Base-by-base conservation (phyloP, 2,797 vertebrate genomes). In the Epinephelus coioides region DNA sequence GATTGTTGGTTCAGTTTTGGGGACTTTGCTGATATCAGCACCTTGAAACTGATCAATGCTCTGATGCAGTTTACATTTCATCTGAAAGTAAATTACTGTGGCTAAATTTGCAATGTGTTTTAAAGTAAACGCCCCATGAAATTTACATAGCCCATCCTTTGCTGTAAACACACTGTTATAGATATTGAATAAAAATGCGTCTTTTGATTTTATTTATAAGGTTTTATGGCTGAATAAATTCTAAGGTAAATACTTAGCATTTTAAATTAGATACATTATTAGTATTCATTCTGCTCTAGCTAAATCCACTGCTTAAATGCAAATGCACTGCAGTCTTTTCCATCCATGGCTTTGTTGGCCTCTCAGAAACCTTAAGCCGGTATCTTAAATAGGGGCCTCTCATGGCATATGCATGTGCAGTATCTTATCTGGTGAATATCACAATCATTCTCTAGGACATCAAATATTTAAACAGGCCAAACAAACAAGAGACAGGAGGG, bases 381-480 rank as follows among this genome's bases (percentile, higher is more conserved):
- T 88, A 85, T 94, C 93, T 95, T 94, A 94, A 95, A 95, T 75
- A 83, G 89, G 87, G 93, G 89, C 90, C 92, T 93, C 93, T 93
- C 92, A 89, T 94, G 89, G 86, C 93, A 95, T 95, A 95, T 94
- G 94, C 93, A 94, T 91, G 91, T 85, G 92, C 93, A 91, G 88
- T 93, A 92, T 94, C 93, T 95, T 94, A 95, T 95, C 94, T 90
- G 90, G 49, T 69, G 86, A 93, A 91, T 92, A 95, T 95, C 94
- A 94, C 91, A 92, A 93, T 94, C 91, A 89, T 92, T 93, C 93
- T 94, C 93, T 83, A 88, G 93, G 90, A 95, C 88, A 88, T 94
- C 94, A 95, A 95, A 95, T 96, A 96, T 96, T 96, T 95, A 95
- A 95, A 95, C 94, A 96, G 93, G 83, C 91, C 93, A 88, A 89